Conservation (phyloP, 2,113 vertebrate species). For the Cichladusa arquata region DNA sequence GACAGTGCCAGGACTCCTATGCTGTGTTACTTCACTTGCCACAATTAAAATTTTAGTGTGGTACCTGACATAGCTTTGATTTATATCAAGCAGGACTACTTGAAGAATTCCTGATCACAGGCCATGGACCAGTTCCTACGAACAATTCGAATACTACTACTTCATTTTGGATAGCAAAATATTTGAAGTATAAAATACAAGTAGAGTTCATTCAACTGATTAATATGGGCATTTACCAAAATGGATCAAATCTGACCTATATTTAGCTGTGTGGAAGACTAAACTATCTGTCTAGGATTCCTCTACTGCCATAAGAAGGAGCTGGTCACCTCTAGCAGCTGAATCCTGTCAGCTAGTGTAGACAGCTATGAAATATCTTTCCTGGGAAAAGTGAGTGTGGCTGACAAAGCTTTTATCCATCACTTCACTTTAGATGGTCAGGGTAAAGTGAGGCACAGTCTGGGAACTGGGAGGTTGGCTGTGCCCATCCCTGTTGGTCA, state of each 20-base stretch:
- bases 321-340: background rate
- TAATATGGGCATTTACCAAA: background rate
- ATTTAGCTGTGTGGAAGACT: background rate
- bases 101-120: background rate
- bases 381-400: background rate
- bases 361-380: background rate
- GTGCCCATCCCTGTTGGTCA: background rate
- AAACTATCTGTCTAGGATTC: background rate
- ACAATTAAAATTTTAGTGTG: background rate
- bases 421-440: background rate
- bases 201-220: background rate
- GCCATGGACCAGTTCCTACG: background rate
- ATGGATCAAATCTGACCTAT: background rate
- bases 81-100: background rate
- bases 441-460: background rate
- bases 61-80: background rate
- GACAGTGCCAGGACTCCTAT: background rate
- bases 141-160: background rate
- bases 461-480: background rate
- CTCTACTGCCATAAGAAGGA: background rate
- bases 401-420: background rate
- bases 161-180: background rate
- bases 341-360: background rate
- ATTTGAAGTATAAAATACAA: background rate
- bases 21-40: background rate